phyloP scores from a whole-genome alignment of 2,797 vertebrate genomes.

The Rousettus madagascariensis region DNA sequence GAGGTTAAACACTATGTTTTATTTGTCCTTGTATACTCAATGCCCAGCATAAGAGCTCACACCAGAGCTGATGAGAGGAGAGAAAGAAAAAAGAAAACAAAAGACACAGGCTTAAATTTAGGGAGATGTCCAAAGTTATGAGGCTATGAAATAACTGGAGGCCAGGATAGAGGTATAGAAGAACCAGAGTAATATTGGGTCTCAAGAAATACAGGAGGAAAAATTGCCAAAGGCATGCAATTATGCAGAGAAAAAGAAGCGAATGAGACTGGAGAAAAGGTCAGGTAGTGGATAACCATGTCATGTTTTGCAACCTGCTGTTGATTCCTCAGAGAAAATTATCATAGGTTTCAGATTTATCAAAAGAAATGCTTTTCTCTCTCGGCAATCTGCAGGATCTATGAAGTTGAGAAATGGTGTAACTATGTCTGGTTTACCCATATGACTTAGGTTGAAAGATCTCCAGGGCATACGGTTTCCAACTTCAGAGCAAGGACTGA shows the following conservation, averaged over 20 bases:
- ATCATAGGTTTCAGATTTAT: background rate
- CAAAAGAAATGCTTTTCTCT: constrained; percentile 33
- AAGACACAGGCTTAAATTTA: background rate
- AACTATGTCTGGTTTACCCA: constrained; percentile 35
- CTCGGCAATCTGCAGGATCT: background rate
- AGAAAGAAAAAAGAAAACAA: background rate
- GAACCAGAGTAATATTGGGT: background rate
- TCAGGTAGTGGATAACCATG: background rate
- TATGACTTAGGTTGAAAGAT: constrained; percentile 18
- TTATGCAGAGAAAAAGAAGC: background rate
- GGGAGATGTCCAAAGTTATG: background rate
- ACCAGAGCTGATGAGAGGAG: background rate
- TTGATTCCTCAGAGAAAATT: constrained; percentile 33
- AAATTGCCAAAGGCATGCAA: background rate
- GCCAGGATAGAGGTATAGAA: background rate
- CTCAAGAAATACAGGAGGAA: background rate
- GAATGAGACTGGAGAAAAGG: background rate
- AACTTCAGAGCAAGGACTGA: constrained; percentile 8
- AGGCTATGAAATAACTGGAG: background rate
- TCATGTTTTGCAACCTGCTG: background rate
- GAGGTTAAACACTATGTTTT: background rate
- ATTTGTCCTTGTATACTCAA: background rate
- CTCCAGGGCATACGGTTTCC: background rate
- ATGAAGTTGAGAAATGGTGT: constrained; percentile 26
- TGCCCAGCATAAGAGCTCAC: background rate